Conservation (phyloP, 2,888 invertebrate genomes). For the Lottia gigantea region DNA sequence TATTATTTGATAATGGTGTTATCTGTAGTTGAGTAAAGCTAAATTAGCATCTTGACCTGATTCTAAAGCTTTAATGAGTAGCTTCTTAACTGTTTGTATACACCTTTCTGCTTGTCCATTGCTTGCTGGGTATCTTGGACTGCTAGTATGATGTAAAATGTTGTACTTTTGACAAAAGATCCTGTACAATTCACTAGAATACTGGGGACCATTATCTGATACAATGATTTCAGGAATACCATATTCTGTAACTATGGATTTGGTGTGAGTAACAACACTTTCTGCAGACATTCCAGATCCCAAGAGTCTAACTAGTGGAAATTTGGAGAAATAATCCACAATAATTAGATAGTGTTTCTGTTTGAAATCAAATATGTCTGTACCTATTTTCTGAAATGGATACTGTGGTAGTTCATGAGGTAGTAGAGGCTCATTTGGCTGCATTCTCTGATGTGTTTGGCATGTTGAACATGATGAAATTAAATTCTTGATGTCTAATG, state of each 20-base stretch:
- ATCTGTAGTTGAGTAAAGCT: conserved; percentile 6
- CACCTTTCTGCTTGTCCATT: background rate
- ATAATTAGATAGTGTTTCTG: conserved; percentile 9
- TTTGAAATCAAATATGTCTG: conserved; percentile 10
- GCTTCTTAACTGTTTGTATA: conserved; percentile 9
- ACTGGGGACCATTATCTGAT: background rate
- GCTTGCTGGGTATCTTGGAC: conserved; percentile 10
- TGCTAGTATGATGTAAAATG: background rate
- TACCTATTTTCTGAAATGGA: conserved; percentile 12
- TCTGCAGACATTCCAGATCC: conserved; percentile 1
- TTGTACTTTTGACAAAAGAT: background rate
- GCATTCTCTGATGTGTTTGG: background rate
- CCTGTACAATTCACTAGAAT: background rate
- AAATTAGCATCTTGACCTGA: conserved; percentile 5
- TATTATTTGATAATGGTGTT: background rate
- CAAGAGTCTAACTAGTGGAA: background rate
- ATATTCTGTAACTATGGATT: background rate
- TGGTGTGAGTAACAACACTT: background rate
- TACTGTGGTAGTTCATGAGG: conserved; percentile 7
- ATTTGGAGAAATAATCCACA: conserved; percentile 11
- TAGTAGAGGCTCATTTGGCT: conserved; percentile 3
- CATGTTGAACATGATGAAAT: conserved; percentile 9
- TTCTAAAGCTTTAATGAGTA: conserved; percentile 8
- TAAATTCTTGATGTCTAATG: conserved; percentile 6
- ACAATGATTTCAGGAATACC: conserved; percentile 1